A percentile compares a stretch with the other conserved stretches of the same genome.
These are phyloP conservation scores for Grapholita molesta DNA, from an alignment of 1,140 invertebrate species.

Conservation along the genomic window DNA sequence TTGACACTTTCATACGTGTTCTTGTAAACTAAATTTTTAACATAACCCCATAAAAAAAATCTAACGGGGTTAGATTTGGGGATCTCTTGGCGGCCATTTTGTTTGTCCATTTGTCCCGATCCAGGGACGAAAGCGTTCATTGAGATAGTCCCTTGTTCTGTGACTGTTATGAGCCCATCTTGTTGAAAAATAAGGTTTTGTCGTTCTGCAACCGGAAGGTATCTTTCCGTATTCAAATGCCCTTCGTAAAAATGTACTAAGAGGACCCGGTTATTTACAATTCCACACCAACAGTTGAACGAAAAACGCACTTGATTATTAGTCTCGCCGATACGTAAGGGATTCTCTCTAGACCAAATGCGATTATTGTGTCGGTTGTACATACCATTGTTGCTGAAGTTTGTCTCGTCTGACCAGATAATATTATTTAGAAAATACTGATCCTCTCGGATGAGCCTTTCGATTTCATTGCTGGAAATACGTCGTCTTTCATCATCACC, in stretches of 20 bases:
- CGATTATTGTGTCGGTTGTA: constrained; percentile 18
- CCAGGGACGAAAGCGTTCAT: too few species aligned
- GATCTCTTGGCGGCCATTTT: too few species aligned
- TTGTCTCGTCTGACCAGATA: constrained; percentile 21
- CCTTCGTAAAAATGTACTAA: constrained; percentile 23
- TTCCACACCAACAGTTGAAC: constrained; percentile 19
- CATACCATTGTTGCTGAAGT: constrained; percentile 12
- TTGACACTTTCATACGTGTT: too few species aligned
- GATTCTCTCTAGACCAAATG: constrained; percentile 18
- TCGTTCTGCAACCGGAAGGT: constrained; percentile 20
- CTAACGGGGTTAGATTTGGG: too few species aligned
- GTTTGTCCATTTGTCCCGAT: background rate
- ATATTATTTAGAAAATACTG: too few species aligned
- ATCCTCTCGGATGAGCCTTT: constrained; percentile 17
- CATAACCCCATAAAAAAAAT: too few species aligned
- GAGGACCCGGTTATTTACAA: constrained; percentile 20
- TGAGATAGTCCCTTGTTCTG: too few species aligned
- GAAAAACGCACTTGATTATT: background rate
- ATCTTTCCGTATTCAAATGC: constrained; percentile 4
- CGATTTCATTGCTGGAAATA: constrained; percentile 7
- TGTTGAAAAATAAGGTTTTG: constrained; percentile 21
- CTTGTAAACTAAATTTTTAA: too few species aligned
- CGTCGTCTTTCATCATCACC: constrained; percentile 18
- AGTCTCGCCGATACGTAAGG: constrained; percentile 17
- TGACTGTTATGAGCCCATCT: constrained; percentile 7